These are phyloP conservation scores for Spinus pinus DNA, from an alignment of 2,797 vertebrate genomes.

Conservation along the genomic window DNA sequence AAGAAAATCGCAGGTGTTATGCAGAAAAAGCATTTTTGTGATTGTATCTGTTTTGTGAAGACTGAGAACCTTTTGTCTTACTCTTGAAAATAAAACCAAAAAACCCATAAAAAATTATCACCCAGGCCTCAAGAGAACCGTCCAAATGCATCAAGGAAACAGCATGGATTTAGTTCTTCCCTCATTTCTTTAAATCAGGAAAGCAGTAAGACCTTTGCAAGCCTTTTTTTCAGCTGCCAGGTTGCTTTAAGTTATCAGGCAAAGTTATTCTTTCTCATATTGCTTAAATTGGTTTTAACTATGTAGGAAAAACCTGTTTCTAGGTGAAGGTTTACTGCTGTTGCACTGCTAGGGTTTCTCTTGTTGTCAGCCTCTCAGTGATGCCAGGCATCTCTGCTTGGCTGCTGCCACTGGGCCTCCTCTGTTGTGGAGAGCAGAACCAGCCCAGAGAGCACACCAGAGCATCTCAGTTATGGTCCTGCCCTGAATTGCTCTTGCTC, in stretches of 20 bases:
- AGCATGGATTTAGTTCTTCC: not conserved
- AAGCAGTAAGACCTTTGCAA: not conserved
- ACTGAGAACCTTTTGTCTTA: not conserved
- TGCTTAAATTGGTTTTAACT: not conserved
- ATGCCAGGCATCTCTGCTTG: rapidly evolving
- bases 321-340: not conserved
- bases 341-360: not conserved
- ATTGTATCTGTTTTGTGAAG: not conserved
- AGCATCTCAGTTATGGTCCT: not conserved
- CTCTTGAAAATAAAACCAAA: too few species aligned
- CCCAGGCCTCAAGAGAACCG: rapidly evolving
- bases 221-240: not conserved
- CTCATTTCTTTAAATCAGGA: not conserved
- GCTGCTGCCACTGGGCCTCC: not conserved
- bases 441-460: not conserved
- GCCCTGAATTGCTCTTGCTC: not conserved
- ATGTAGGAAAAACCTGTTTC: not conserved
- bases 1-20: not conserved
- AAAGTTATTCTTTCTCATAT: not conserved
- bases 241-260: not conserved
- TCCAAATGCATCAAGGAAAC: not conserved
- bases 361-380: not conserved
- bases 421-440: not conserved
- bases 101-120: not conserved
- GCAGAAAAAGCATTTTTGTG: not conserved